Evolutionary conservation across 2,888 invertebrate species (phyloP).

Genomic region (Agrochola litura): DNA sequence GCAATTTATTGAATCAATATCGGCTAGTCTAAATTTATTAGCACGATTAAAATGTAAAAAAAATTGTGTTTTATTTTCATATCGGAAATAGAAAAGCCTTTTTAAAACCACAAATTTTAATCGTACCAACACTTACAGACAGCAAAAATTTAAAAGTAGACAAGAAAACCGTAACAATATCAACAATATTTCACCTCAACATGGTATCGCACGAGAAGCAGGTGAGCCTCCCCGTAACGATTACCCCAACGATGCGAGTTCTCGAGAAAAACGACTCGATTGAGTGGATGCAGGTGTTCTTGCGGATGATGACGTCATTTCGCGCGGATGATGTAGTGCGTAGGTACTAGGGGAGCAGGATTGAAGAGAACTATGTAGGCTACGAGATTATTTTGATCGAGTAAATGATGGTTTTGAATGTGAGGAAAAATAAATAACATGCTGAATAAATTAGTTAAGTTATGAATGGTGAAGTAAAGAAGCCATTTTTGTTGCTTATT

Average conservation of each 20-base stretch:
- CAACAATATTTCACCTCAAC: constrained; percentile 15
- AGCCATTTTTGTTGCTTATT: too few relatives aligned
- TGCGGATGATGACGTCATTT: constrained; percentile 45
- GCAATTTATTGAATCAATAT: too few relatives aligned
- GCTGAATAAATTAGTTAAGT: too few relatives aligned
- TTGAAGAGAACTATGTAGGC: constrained; percentile 2
- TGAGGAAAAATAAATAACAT: too few relatives aligned
- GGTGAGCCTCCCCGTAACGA: constrained; percentile 44
- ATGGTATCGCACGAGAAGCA: constrained; percentile 33
- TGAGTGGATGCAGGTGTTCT: constrained; percentile 53
- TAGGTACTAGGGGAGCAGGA: constrained; percentile 12
- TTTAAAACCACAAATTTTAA: too few relatives aligned
- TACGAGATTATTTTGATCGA: neutral
- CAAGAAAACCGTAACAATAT: constrained; percentile 17
- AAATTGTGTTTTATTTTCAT: too few relatives aligned
- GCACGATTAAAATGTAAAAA: too few relatives aligned
- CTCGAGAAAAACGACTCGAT: constrained; percentile 44
- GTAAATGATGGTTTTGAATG: neutral
- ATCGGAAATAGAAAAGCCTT: too few relatives aligned
- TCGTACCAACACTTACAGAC: too few relatives aligned
- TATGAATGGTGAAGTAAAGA: too few relatives aligned
- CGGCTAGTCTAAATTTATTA: too few relatives aligned
- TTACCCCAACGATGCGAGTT: constrained; percentile 38
- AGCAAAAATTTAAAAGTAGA: too few relatives aligned
- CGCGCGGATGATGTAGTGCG: constrained; percentile 46